Base-by-base conservation (phyloP, 2,113 vertebrate genomes). In the Sinocyclocheilus maitianheensis region DNA sequence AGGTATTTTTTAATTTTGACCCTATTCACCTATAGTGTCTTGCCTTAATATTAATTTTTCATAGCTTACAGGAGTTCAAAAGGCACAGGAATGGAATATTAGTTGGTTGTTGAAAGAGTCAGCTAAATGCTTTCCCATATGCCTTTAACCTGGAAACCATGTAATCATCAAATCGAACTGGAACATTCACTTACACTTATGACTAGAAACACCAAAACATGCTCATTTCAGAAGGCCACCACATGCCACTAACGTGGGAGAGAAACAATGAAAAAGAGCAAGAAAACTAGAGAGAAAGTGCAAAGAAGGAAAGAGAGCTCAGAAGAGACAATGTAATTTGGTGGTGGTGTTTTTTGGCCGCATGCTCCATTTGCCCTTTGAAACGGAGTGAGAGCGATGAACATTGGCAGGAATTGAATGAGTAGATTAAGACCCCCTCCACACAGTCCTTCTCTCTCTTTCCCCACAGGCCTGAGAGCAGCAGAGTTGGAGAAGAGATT, bases 391-490 rank as follows among this genome's bases (percentile, higher is more conserved):
- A 90, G 65, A 93, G 89, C 89, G 92, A 93, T 89, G 87, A 89
- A 90, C 94, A 93, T 93, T 91, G 91, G 93, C 93, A 93, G 91
- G 92, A 94, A 95, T 92, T 93, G 92, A 94, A 94, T 93, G 91
- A 93, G 94, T 94, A 94, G 94, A 94, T 95, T 94, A 94, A 94
- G 94, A 46, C 12, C 62, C 74, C 67, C 65, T 79, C 77, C 22
- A 30, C 30, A 63, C 43, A 77, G 43, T 24, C 76, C 26, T 40
- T 22, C 69, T 72, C 67, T 65, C 74, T 53, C 80, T 74, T 62
- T 62, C 30, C 84, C 77, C 87, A 51, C 48, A 81, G 77, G 77
- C 60, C 77, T 72, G 71, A 86, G 84, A 81, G 84, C 60, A 74
- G 55, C 55, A 77, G 75, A 88, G 82, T 85, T 88, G 89, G 77